phyloP scores from a whole-genome alignment of 1,140 invertebrate species.

The Oscheius sp. region DNA sequence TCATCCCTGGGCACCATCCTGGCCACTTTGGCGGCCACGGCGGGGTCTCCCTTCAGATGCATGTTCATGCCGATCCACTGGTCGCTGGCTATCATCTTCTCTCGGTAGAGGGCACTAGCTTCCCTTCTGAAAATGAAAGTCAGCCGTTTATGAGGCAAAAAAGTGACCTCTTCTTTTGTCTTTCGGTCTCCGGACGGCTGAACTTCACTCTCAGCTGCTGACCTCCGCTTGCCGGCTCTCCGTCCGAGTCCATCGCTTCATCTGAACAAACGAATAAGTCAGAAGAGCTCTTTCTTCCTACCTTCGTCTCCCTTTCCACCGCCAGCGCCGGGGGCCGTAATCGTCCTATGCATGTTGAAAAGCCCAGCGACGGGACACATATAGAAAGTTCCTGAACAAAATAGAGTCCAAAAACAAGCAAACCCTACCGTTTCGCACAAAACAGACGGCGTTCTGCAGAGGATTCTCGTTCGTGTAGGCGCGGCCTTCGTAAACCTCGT shows the following conservation, averaged over 20 bases:
- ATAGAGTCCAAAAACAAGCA: background rate
- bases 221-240: background rate
- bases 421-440: constrained; percentile 1
- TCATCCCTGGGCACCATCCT: background rate
- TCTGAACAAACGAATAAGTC: background rate
- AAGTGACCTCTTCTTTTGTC: constrained; percentile 17
- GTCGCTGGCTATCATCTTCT: constrained; percentile 21
- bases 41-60: background rate
- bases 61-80: constrained; percentile 22
- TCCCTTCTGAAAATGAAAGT: background rate
- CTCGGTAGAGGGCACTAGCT: constrained; percentile 12
- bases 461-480: constrained; percentile 5
- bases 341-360: constrained; percentile 13
- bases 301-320: background rate
- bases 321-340: background rate
- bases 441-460: background rate
- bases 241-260: background rate
- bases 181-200: constrained; percentile 15
- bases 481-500: constrained; percentile 18
- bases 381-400: background rate
- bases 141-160: background rate
- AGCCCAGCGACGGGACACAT: constrained; percentile 10
- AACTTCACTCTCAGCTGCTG: constrained; percentile 16
- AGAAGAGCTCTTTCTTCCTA: background rate
- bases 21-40: background rate